Conservation (phyloP, 2,113 vertebrate genomes). For the Stigmatopora nigra region DNA sequence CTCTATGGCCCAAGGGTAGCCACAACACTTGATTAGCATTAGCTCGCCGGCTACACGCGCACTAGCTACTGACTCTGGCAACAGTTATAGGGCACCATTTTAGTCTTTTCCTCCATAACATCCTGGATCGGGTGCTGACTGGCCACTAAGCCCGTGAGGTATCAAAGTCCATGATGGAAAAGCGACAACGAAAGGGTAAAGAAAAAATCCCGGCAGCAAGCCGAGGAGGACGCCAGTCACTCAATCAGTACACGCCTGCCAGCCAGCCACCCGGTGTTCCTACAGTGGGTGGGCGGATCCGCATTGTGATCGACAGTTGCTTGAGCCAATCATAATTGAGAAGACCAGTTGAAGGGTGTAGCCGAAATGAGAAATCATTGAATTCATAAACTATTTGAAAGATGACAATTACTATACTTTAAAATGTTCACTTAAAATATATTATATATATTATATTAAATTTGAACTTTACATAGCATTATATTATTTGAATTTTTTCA, state of each 20-base stretch:
- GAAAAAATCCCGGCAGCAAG: background rate
- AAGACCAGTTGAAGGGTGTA: constrained; percentile 37
- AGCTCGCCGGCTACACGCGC: constrained; percentile 37
- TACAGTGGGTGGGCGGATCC: background rate
- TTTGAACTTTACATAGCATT: no score
- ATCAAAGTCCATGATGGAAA: constrained; percentile 9
- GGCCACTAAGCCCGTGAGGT: constrained; percentile 8
- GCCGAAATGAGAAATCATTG: background rate
- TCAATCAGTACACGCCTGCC: background rate
- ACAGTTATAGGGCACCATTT: constrained; percentile 43
- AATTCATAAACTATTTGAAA: background rate
- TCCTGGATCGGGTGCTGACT: constrained; percentile 33
- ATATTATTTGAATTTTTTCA: no score
- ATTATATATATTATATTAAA: no score
- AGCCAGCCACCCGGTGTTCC: background rate
- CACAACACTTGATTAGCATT: constrained; percentile 38
- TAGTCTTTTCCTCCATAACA: constrained; percentile 59
- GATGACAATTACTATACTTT: no score
- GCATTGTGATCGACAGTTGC: constrained; percentile 11
- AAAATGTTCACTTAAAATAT: no score
- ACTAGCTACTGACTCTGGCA: constrained; percentile 21
- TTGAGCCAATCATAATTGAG: constrained; percentile 42
- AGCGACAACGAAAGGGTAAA: background rate
- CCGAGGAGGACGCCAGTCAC: background rate
- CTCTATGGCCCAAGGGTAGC: constrained; percentile 4